phyloP scores from a whole-genome alignment of 2,888 invertebrate species.

The Sialis lutaria region DNA sequence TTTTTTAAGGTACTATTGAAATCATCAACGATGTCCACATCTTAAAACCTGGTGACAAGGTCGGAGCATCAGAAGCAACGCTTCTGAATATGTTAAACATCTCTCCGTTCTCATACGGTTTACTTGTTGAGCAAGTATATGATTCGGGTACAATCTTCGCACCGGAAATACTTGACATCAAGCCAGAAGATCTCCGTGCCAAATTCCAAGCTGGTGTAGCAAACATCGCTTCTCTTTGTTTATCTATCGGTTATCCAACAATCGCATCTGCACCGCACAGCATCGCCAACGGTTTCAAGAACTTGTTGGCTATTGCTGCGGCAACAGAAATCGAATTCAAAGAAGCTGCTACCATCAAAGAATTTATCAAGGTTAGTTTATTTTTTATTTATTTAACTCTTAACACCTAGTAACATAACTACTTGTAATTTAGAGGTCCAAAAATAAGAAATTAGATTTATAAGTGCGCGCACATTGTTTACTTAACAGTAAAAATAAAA shows the following conservation, averaged over 20 bases:
- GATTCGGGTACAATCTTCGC: slow-evolving; percentile 97
- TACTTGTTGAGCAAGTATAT: slow-evolving; percentile 90
- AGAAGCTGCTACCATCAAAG: slow-evolving; percentile 84
- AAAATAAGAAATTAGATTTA: no score
- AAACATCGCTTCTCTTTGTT: slow-evolving; percentile 84
- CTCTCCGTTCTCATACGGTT: slow-evolving; percentile 97
- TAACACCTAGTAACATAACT: not conserved
- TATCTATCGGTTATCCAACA: slow-evolving; percentile 91
- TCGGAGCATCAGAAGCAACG: slow-evolving; percentile 97
- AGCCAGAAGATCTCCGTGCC: slow-evolving; percentile 82
- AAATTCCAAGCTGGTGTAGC: slow-evolving; percentile 88
- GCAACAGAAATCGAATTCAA: slow-evolving; percentile 91
- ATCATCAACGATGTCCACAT: slow-evolving; percentile 93
- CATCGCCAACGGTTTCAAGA: slow-evolving; percentile 95
- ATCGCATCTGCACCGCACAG: slow-evolving; percentile 95
- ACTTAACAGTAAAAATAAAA: no score
- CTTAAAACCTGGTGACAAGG: slow-evolving; percentile 88
- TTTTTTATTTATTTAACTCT: not conserved
- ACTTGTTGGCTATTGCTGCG: slow-evolving; percentile 90
- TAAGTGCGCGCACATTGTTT: no score
- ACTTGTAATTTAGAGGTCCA: no score
- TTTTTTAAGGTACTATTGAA: slow-evolving; percentile 73
- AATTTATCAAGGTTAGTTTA: slow-evolving; percentile 57
- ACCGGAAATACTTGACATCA: slow-evolving; percentile 94
- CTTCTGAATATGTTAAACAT: slow-evolving; percentile 99